These are phyloP conservation scores for Lophotriccus pileatus DNA, from an alignment of 2,797 vertebrate species.

Conservation along the genomic window DNA sequence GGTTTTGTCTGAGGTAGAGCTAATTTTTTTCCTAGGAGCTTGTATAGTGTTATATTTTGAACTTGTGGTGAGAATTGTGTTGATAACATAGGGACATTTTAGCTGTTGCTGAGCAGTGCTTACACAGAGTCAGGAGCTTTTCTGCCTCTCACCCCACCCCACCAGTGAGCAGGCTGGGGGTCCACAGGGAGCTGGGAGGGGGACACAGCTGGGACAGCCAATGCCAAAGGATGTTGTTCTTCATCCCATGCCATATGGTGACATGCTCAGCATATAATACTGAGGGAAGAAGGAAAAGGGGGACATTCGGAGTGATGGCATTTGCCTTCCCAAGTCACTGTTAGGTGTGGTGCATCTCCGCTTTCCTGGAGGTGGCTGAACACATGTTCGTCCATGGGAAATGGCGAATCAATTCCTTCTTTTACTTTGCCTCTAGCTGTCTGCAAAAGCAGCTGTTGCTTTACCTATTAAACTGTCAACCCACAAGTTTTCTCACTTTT, in stretches of 20 bases:
- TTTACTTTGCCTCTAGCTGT: not conserved
- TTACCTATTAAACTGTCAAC: not conserved
- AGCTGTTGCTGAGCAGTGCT: not conserved
- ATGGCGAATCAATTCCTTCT: not conserved
- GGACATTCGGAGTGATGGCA: fast-evolving
- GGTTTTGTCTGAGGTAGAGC: not conserved
- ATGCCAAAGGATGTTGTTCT: not conserved
- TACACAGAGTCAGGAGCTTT: not conserved
- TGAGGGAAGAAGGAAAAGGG: not conserved
- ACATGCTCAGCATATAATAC: fast-evolving
- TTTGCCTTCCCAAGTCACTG: not conserved
- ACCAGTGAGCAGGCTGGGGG: fast-evolving
- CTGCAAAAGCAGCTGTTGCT: not conserved
- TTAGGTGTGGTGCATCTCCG: fast-evolving
- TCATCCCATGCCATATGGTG: fast-evolving
- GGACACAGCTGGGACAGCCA: not conserved
- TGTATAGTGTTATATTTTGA: not conserved
- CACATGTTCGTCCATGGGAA: fast-evolving
- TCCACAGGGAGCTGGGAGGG: not conserved
- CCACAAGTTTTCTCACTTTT: not conserved
- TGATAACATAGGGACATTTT: not conserved
- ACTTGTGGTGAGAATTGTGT: not conserved
- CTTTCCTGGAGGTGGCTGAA: not conserved
- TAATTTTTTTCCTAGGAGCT: not conserved
- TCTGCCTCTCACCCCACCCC: not conserved